These are phyloP conservation scores for Enteromius thamalakanensis DNA, from an alignment of 2,797 vertebrate genomes.

Conservation along the genomic window DNA sequence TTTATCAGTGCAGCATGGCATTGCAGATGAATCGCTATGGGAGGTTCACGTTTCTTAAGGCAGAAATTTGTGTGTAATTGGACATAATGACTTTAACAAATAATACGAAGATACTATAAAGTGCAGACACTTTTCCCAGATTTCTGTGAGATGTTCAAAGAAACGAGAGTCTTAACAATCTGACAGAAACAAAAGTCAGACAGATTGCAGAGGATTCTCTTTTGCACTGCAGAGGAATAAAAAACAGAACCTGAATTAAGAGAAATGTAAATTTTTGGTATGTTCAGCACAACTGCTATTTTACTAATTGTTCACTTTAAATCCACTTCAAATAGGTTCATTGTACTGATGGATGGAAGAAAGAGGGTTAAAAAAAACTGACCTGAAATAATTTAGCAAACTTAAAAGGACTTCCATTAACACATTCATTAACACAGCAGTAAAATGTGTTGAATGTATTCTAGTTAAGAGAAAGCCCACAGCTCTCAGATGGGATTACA, in stretches of 20 bases:
- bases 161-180: constrained; percentile 48
- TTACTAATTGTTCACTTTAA: constrained; percentile 3
- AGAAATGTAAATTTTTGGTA: not conserved
- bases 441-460: constrained; percentile 56
- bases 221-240: constrained; percentile 30
- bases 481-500: constrained; percentile 83
- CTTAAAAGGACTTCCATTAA: constrained; percentile 46
- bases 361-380: not conserved
- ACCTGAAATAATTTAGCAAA: constrained; percentile 33
- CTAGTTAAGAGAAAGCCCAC: constrained; percentile 66
- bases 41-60: constrained; percentile 27
- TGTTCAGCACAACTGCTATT: not conserved
- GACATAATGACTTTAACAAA: constrained; percentile 54
- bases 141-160: constrained; percentile 40
- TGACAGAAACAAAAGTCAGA: constrained; percentile 52
- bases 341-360: not conserved
- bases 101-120: constrained; percentile 43
- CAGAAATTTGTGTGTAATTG: constrained; percentile 45
- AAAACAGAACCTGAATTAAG: constrained; percentile 15
- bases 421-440: constrained; percentile 47
- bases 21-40: constrained; percentile 33
- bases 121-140: constrained; percentile 43
- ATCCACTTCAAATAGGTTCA: constrained; percentile 11
- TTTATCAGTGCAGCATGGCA: not conserved
- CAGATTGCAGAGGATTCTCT: constrained; percentile 46